phyloP scores from a whole-genome alignment of 2,888 invertebrate genomes.

The Augiades crinisus region DNA sequence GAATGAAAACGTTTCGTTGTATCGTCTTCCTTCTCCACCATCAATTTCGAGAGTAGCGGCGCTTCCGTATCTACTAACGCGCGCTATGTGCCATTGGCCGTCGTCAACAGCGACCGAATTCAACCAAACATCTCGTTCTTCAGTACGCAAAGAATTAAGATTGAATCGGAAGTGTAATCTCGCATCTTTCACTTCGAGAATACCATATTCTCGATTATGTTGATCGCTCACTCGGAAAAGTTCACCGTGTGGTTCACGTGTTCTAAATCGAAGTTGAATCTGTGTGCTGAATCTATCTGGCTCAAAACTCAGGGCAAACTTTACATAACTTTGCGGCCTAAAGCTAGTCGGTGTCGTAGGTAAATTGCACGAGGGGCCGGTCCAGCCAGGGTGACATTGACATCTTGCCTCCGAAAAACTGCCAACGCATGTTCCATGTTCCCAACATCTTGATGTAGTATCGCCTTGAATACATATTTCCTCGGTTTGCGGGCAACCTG shows the following conservation, averaged over 20 bases:
- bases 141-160: constrained; percentile 93
- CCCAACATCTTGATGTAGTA: constrained; percentile 92
- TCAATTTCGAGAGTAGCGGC: constrained; percentile 96
- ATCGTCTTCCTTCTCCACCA: constrained; percentile 96
- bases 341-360: constrained; percentile 95
- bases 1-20: constrained; percentile 95
- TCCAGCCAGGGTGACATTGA: constrained; percentile 97
- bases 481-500: constrained; percentile 96
- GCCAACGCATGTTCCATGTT: constrained; percentile 96
- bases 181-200: constrained; percentile 94
- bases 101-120: constrained; percentile 95
- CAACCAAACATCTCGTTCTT: constrained; percentile 94
- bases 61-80: constrained; percentile 94
- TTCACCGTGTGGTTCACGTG: constrained; percentile 95
- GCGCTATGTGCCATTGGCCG: constrained; percentile 98
- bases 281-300: constrained; percentile 96
- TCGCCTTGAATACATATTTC: constrained; percentile 94
- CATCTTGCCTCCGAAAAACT: constrained; percentile 94
- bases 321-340: constrained; percentile 96
- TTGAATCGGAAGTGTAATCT: constrained; percentile 95
- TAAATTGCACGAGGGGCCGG: constrained; percentile 92
- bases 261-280: constrained; percentile 95
- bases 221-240: constrained; percentile 96
- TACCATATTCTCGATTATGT: constrained; percentile 96
- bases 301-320: constrained; percentile 96